Evolutionary conservation across 2,113 vertebrate species (phyloP).

Genomic region (Amblyopsis rosae): DNA sequence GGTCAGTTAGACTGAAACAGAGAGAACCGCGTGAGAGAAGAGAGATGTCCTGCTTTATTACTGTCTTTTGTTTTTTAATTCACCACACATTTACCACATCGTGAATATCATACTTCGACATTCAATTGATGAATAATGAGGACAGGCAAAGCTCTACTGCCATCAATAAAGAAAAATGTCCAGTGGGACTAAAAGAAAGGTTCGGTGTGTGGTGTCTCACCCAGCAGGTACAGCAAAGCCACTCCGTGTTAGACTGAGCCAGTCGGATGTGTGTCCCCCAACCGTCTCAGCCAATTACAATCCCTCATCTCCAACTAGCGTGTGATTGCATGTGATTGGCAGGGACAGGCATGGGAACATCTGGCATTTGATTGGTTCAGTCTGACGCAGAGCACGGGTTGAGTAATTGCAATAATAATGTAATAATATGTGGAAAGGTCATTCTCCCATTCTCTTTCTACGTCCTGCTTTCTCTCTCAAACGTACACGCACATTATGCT

Average conservation of each 20-base stretch:
- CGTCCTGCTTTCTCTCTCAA: conserved; percentile 6
- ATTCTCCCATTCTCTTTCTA: conserved; percentile 27
- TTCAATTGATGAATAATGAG: conserved; percentile 10
- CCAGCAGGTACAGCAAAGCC: too few species aligned
- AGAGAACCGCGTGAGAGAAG: conserved; percentile 44
- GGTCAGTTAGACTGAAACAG: conserved; percentile 26
- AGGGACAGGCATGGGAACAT: too few species aligned
- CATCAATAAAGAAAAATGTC: conserved; percentile 22
- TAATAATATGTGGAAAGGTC: neutral
- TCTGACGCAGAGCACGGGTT: too few species aligned
- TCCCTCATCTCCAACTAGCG: too few species aligned
- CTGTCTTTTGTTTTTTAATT: conserved; percentile 45
- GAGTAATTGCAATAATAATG: conserved; percentile 14
- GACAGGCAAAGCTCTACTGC: conserved; percentile 18
- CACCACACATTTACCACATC: conserved; percentile 22
- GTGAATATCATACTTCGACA: conserved; percentile 16
- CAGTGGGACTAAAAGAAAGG: conserved; percentile 32
- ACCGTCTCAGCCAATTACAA: too few species aligned
- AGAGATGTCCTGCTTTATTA: conserved; percentile 39
- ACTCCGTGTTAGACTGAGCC: too few species aligned
- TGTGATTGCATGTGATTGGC: too few species aligned
- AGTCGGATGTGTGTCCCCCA: too few species aligned
- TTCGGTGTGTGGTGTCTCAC: neutral
- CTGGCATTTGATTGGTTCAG: too few species aligned
- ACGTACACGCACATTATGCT: neutral